These are phyloP conservation scores for Romanogobio albipinnatus DNA, from an alignment of 2,113 vertebrate species.

Conservation along the genomic window DNA sequence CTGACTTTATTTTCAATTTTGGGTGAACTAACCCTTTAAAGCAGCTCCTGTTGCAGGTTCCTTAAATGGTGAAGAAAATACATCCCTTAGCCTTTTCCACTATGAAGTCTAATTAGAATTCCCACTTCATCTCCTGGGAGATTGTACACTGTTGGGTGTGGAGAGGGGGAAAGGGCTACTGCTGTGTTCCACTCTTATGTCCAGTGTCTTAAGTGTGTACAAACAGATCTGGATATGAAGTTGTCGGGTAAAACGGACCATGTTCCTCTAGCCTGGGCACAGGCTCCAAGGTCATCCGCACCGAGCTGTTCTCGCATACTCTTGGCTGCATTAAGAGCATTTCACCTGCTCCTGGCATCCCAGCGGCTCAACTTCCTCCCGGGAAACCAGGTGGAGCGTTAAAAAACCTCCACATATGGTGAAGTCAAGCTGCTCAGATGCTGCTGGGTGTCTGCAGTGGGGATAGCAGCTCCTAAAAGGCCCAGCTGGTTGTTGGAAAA, in stretches of 20 bases:
- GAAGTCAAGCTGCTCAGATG: slow-evolving; percentile 98
- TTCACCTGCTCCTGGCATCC: slow-evolving; percentile 99
- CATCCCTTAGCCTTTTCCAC: neutral
- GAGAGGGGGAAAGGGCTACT: neutral
- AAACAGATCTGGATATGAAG: slow-evolving; percentile 73
- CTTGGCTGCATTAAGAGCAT: slow-evolving; percentile 99
- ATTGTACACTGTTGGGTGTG: neutral
- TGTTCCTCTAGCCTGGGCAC: slow-evolving; percentile 79
- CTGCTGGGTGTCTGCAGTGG: slow-evolving; percentile 98
- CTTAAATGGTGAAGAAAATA: too few species aligned
- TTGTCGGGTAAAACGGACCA: slow-evolving; percentile 65
- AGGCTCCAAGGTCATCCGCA: slow-evolving; percentile 94
- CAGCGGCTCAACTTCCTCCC: slow-evolving; percentile 87
- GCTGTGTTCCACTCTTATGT: neutral
- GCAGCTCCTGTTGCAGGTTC: neutral
- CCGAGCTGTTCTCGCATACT: slow-evolving; percentile 93
- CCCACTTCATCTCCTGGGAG: neutral
- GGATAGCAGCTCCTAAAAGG: slow-evolving; percentile 98
- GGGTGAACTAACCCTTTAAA: too few species aligned
- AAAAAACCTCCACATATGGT: slow-evolving; percentile 99
- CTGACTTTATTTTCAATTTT: too few species aligned
- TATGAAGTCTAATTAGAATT: neutral
- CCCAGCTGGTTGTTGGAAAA: slow-evolving; percentile 99
- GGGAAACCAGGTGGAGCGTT: slow-evolving; percentile 92
- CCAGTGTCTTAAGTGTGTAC: neutral